Evolutionary conservation across 2,797 vertebrate species (phyloP).

Genomic region (Lacerta agilis): DNA sequence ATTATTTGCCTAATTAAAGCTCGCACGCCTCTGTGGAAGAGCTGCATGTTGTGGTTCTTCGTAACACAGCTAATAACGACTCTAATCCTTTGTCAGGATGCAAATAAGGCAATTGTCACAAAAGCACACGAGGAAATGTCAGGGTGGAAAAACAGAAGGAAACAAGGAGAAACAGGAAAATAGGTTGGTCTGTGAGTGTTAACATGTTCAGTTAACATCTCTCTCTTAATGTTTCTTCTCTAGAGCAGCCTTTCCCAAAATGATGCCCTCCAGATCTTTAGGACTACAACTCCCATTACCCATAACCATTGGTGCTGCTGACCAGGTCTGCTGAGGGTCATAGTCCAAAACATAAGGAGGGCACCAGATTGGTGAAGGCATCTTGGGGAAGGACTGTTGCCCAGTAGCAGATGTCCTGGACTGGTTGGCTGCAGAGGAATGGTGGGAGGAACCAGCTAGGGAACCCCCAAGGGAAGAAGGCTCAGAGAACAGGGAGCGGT

Average conservation of each 20-base stretch:
- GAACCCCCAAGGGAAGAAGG: too few species aligned
- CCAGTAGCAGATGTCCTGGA: too few species aligned
- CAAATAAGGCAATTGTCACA: too few species aligned
- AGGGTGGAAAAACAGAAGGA: neutral
- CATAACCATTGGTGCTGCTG: neutral
- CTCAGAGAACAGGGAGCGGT: too few species aligned
- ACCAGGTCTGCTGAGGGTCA: too few species aligned
- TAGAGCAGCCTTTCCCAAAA: neutral
- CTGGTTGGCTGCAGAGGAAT: too few species aligned
- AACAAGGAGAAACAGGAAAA: neutral
- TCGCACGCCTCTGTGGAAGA: neutral
- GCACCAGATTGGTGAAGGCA: neutral
- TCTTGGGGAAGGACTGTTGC: too few species aligned
- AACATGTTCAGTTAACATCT: neutral
- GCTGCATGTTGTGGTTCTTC: neutral
- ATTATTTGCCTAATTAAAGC: conserved; percentile 1
- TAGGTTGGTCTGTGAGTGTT: neutral
- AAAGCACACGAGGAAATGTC: neutral
- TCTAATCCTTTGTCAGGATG: neutral
- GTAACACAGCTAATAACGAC: neutral
- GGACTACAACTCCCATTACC: neutral
- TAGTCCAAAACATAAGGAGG: neutral
- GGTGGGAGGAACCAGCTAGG: too few species aligned
- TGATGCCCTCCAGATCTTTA: neutral
- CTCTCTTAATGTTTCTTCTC: neutral